phyloP scores from a whole-genome alignment of 2,797 vertebrate species.

The Hyperoplus immaculatus region DNA sequence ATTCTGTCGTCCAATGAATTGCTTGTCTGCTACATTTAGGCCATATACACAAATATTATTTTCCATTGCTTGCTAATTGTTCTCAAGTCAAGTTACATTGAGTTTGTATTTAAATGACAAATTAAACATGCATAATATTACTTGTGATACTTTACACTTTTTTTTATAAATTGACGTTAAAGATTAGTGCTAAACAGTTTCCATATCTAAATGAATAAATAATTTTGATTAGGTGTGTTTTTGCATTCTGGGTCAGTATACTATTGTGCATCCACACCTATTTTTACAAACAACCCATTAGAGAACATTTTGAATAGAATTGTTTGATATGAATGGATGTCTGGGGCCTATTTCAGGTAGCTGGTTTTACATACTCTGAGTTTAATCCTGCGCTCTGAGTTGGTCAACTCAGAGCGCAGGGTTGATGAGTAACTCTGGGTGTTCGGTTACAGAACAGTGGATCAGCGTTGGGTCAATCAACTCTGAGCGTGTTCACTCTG shows the following conservation, averaged over 20 bases:
- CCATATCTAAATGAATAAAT: neutral
- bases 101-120: neutral
- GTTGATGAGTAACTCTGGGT: too few relatives aligned
- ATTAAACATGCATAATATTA: too few relatives aligned
- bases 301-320: too few relatives aligned
- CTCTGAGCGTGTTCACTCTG: too few relatives aligned
- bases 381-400: too few relatives aligned
- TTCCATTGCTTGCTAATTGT: neutral
- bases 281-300: neutral
- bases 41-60: neutral
- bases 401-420: too few relatives aligned
- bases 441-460: too few relatives aligned
- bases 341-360: too few relatives aligned
- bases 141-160: too few relatives aligned
- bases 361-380: too few relatives aligned
- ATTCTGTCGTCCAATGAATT: neutral
- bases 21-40: neutral
- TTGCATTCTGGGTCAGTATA: neutral
- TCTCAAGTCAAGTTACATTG: neutral
- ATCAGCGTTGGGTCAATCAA: too few relatives aligned
- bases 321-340: too few relatives aligned
- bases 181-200: neutral
- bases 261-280: neutral
- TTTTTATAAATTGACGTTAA: neutral
- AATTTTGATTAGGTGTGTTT: neutral